Base-by-base conservation (phyloP, 1,140 invertebrate species). In the Metopolophium dirhodum region DNA sequence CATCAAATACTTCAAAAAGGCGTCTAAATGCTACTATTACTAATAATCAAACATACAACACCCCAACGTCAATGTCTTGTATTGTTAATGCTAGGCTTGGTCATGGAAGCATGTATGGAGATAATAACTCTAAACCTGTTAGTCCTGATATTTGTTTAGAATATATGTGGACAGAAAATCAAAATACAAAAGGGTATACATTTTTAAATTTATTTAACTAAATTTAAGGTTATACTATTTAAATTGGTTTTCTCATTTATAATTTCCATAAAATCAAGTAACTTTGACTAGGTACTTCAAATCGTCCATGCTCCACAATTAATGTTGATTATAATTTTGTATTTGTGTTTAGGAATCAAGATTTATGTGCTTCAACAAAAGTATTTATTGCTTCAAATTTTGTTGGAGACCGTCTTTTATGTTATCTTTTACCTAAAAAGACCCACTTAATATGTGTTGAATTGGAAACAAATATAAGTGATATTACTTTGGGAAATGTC, bases 101-200 rank as follows among this genome's bases (percentile, higher is more conserved):
- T 47, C 57, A 90, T 90, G 37, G 89, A 93, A 47, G 93, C 94
- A n/a, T 95, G 95, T 93, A 93, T 93, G 91, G 47, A 57, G 91
- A 94, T 54, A 82, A 94, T 47, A 95, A 95, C 61, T 96, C 96
- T 8, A 96, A 97, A 94, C 97, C 97, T 9, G 95, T 98, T 30
- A 97, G 97, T 94, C 98, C 98, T 2, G 97, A 98, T 94, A 96
- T 98, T 90, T 98, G 98, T 95, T 95, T 99, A 37, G 98, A 99
- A 94, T 97, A 98, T 94, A 95, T 98, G 35, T 99, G 98, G 98
- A 97, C 97, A 0, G 98, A 99, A 94, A 97, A 95, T 94, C 95
- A 96, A 83, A 95, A 95, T n/a, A 95, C 96, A 89, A 94, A 95
- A 54, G 95, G 96, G 95, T 96, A 95, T 95, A 95, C 95, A 49